A percentile compares a stretch with the other conserved stretches of the same genome.
Evolutionary conservation across 2,113 vertebrate species (phyloP).

Genomic region (Serinus canaria): DNA sequence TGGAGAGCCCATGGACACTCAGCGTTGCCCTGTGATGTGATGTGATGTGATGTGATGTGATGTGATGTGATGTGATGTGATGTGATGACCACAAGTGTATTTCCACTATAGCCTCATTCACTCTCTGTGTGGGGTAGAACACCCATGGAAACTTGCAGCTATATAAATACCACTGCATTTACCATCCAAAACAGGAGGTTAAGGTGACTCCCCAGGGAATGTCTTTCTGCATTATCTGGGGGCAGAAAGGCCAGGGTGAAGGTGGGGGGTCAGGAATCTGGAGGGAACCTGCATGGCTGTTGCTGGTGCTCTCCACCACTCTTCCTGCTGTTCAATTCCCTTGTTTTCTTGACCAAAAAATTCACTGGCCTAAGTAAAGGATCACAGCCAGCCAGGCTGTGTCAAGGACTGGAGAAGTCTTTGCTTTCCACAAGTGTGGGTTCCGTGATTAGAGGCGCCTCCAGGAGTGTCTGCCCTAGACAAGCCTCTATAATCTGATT

Average conservation of each 20-base stretch:
- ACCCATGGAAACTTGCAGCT: not conserved
- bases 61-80: not conserved
- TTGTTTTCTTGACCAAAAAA: not conserved
- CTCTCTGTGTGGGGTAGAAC: rapidly evolving
- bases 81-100: not conserved
- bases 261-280: not conserved
- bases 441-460: not conserved
- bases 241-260: not conserved
- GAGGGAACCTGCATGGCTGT: not conserved
- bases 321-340: rapidly evolving
- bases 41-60: not conserved
- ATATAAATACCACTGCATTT: not conserved
- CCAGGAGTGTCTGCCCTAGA: not conserved
- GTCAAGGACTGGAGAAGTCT: not conserved
- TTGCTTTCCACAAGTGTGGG: not conserved
- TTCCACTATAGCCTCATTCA: not conserved
- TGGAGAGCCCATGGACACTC: not conserved
- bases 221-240: not conserved
- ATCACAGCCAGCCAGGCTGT: not conserved
- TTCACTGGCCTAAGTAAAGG: not conserved
- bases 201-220: not conserved
- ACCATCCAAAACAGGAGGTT: not conserved
- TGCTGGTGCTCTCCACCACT: not conserved
- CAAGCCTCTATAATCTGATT: not conserved
- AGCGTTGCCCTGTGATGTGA: not conserved